Conservation (phyloP, 1,140 invertebrate species). For the Plectrocnemia conspersa region DNA sequence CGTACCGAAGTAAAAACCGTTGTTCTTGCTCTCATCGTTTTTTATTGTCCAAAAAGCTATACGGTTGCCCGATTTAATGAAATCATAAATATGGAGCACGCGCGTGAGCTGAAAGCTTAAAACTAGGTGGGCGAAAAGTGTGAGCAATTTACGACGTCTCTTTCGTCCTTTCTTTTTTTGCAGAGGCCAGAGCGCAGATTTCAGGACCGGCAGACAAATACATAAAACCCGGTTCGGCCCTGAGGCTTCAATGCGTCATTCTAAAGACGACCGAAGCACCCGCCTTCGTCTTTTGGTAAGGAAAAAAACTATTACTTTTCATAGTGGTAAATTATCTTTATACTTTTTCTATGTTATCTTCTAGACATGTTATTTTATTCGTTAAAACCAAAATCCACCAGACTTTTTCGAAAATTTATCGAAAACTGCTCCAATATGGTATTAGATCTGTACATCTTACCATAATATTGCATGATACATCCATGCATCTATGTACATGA, state of each 20-base stretch:
- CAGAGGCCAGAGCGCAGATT: conserved; percentile 83
- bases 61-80: background rate
- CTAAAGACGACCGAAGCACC: conserved; percentile 78
- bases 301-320: conserved; percentile 17
- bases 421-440: too few relatives aligned
- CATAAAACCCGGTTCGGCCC: conserved; percentile 75
- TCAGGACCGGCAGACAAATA: conserved; percentile 78
- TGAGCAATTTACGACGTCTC: background rate
- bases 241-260: conserved; percentile 75
- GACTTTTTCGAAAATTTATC: too few relatives aligned
- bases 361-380: too few relatives aligned
- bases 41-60: too few relatives aligned
- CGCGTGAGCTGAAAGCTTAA: conserved; percentile 2
- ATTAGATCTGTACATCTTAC: too few relatives aligned
- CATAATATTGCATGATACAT: too few relatives aligned
- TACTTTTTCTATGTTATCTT: too few relatives aligned
- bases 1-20: too few relatives aligned
- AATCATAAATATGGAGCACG: conserved; percentile 2
- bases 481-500: too few relatives aligned
- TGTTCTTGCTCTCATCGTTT: too few relatives aligned
- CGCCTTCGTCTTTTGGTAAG: conserved; percentile 77
- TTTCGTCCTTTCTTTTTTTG: conserved; percentile 38
- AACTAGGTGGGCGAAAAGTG: background rate
- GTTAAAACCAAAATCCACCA: too few relatives aligned
- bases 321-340: too few relatives aligned